phyloP scores from a whole-genome alignment of 1,140 invertebrate species.

The Mya arenaria region DNA sequence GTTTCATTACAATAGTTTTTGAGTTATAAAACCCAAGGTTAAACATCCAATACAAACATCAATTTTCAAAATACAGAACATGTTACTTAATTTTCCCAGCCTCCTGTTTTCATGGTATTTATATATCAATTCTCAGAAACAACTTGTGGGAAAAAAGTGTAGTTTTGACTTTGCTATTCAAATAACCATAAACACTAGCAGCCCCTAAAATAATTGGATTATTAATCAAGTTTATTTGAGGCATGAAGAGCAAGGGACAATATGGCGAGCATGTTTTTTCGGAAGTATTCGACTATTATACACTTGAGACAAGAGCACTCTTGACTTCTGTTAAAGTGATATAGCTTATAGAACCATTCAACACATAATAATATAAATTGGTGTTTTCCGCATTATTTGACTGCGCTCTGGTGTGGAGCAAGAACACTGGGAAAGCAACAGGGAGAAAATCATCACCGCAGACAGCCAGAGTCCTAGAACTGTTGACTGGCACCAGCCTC shows the following conservation, averaged over 20 bases:
- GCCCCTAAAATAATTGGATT: constrained; percentile 33
- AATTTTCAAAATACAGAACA: no score
- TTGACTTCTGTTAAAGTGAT: constrained; percentile 48
- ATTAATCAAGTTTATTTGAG: constrained; percentile 26
- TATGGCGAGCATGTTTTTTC: constrained; percentile 34
- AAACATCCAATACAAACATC: no score
- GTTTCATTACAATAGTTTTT: no score
- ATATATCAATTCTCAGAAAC: no score
- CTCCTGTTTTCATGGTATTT: no score
- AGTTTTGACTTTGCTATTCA: no score
- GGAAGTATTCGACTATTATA: constrained; percentile 42
- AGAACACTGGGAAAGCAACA: no score
- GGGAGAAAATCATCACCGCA: no score
- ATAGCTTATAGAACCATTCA: constrained; percentile 33
- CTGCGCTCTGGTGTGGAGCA: constrained; percentile 10
- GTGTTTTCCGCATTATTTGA: constrained; percentile 46
- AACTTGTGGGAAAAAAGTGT: no score
- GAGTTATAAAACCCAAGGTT: no score
- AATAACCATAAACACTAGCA: no score
- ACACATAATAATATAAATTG: constrained; percentile 52
- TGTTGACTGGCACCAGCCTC: constrained; percentile 14
- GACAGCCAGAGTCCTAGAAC: not conserved
- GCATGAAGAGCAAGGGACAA: constrained; percentile 50
- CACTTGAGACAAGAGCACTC: constrained; percentile 33
- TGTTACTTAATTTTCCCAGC: no score